A percentile compares a stretch with the other conserved stretches of the same genome.
Evolutionary conservation across 2,797 vertebrate genomes (phyloP).

Genomic region (Diceros bicornis): DNA sequence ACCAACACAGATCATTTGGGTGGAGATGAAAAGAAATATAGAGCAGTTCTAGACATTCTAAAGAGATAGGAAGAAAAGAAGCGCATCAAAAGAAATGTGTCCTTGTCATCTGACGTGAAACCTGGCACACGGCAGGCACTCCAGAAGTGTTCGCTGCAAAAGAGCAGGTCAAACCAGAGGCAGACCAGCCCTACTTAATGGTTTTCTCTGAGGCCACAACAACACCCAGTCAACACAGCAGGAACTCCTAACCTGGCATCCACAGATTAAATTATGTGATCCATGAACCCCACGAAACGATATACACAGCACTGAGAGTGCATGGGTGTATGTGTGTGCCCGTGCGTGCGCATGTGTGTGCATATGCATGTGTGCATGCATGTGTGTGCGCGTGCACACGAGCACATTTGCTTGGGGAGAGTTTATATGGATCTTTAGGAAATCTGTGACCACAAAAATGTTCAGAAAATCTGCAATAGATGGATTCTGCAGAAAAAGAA

Average conservation of each 20-base stretch:
- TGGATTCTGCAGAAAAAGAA: not conserved
- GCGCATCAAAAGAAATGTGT: not conserved
- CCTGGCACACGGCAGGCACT: not conserved
- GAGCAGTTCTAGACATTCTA: not conserved
- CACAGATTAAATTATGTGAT: not conserved
- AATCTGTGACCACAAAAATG: not conserved
- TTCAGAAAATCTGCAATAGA: not conserved
- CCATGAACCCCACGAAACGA: not conserved
- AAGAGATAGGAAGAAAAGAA: not conserved
- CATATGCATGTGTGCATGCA: too few relatives aligned
- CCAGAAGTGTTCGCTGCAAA: accelerated
- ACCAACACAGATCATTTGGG: not conserved
- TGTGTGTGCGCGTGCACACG: not conserved
- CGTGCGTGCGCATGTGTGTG: too few relatives aligned
- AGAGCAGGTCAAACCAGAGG: not conserved
- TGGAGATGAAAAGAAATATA: not conserved
- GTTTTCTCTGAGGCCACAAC: not conserved
- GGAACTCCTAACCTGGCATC: not conserved
- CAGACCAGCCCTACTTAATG: not conserved
- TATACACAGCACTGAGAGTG: not conserved
- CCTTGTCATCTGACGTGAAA: not conserved
- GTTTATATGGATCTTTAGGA: not conserved
- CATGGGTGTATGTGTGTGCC: not conserved
- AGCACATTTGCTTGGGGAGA: not conserved
- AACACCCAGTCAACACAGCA: not conserved